phyloP scores from a whole-genome alignment of 2,797 vertebrate species.

The Chloroceryle inda region DNA sequence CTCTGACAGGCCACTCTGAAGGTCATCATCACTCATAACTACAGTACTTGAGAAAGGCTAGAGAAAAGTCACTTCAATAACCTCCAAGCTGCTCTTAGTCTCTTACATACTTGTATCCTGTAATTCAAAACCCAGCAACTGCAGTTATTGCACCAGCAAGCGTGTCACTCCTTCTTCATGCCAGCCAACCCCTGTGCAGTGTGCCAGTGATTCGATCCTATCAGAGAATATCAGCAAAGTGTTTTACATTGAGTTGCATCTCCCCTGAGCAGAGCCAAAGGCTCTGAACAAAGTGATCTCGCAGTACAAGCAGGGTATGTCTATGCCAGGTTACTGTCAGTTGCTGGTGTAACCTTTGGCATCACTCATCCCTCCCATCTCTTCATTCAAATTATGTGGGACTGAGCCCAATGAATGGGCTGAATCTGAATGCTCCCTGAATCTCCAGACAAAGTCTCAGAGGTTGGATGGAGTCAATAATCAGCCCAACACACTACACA shows the following conservation, averaged over 20 bases:
- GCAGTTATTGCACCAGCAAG: background rate
- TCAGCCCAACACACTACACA: background rate
- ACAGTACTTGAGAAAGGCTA: background rate
- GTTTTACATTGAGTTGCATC: background rate
- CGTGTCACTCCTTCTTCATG: background rate
- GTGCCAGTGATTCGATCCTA: background rate
- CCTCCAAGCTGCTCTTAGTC: background rate
- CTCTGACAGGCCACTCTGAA: background rate
- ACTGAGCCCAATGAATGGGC: background rate
- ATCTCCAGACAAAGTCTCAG: background rate
- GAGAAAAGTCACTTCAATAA: background rate
- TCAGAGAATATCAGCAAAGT: background rate
- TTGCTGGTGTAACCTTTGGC: background rate
- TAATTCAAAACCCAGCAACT: background rate
- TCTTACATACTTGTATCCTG: background rate
- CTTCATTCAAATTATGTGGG: background rate
- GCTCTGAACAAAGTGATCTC: background rate
- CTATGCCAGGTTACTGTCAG: background rate
- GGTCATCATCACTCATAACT: background rate
- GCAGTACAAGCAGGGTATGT: background rate
- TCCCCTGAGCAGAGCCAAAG: background rate
- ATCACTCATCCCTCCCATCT: background rate
- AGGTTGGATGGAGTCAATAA: background rate
- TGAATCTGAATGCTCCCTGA: background rate
- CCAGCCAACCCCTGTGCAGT: background rate